Conservation (phyloP, 2,797 vertebrate genomes). For the Notolabrus celidotus region DNA sequence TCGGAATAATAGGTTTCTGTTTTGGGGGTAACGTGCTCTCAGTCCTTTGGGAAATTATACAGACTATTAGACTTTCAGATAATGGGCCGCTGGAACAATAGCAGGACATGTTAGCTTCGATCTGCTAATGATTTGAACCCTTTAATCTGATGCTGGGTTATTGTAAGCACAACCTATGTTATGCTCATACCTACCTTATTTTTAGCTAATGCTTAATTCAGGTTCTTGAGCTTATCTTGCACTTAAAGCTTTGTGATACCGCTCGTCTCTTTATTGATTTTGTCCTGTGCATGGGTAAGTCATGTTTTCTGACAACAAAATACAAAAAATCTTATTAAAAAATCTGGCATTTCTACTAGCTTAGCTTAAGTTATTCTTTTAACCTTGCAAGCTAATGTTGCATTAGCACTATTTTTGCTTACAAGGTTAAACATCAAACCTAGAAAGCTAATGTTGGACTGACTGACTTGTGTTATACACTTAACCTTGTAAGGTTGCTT, state of each 20-base stretch:
- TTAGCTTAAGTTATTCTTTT: not conserved
- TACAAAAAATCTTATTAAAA: too few species aligned
- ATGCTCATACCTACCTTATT: not conserved
- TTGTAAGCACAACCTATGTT: not conserved
- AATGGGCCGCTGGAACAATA: not conserved
- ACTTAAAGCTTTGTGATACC: too few species aligned
- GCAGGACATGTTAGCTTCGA: not conserved
- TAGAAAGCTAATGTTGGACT: too few species aligned
- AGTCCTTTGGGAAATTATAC: not conserved
- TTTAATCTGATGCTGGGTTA: not conserved
- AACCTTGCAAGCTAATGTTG: not conserved
- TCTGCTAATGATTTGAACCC: not conserved
- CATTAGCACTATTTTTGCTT: not conserved
- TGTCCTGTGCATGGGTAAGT: too few species aligned
- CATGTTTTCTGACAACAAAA: too few species aligned
- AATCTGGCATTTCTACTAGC: not conserved
- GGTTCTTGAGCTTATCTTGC: too few species aligned
- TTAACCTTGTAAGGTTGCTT: too few species aligned
- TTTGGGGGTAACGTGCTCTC: not conserved
- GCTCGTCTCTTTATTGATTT: too few species aligned
- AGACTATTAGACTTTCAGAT: not conserved
- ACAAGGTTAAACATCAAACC: too few species aligned
- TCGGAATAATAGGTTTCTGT: conserved; percentile 4
- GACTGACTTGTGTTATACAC: too few species aligned
- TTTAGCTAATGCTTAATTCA: too few species aligned